Base-by-base conservation (phyloP, 2,113 vertebrate species). In the Zosterops lateralis region DNA sequence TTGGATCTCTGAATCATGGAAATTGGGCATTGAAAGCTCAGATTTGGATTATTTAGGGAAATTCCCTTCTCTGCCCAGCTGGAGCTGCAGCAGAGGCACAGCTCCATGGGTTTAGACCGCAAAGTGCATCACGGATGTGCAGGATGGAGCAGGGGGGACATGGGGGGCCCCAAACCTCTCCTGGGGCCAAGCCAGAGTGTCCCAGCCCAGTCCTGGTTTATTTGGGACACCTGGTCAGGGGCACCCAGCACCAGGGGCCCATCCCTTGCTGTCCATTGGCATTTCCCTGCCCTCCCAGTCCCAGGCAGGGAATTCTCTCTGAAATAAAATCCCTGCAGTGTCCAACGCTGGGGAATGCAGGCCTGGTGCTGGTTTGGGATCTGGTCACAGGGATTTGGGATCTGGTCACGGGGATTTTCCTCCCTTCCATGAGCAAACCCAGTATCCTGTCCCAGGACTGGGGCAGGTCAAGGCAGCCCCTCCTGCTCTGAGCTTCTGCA, bases 401-500 rank as follows among this genome's bases (percentile, higher is more conserved):
- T 48, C 11, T 48, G 47, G 6, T 48, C 21, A 50, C 48, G 1
- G 40, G 40, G 61, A 22, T 64, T 50, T 42, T 42, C 61, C 40
- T 5, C 44, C 51, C 16, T 66, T 3, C 44, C 42, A 3, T 1
- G 29, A n/a, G 15, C 40, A 56, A 24, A 10, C 29, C 50, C 42
- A 6, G 29, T 0, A 1, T 25, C 47, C 80, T 24, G 25, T 22
- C n/a, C 68, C n/a, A 7, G 71, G 26, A 7, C 3, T 0, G 1
- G 68, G 17, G 58, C 47, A 53, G 68, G 5, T 14, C 28, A 2
- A 40, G n/a, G 68, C 42, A 22, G 81, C 24, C 20, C 51, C 25
- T 58, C 25, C 45, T 77, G 54, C 72, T 24, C n/a, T 1, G 54
- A 62, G 40, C 10, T 54, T 0, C 40, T 24, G 0, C 0, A 1